Evolutionary conservation across 2,888 invertebrate genomes (phyloP).

Genomic region (Morpho helenor): DNA sequence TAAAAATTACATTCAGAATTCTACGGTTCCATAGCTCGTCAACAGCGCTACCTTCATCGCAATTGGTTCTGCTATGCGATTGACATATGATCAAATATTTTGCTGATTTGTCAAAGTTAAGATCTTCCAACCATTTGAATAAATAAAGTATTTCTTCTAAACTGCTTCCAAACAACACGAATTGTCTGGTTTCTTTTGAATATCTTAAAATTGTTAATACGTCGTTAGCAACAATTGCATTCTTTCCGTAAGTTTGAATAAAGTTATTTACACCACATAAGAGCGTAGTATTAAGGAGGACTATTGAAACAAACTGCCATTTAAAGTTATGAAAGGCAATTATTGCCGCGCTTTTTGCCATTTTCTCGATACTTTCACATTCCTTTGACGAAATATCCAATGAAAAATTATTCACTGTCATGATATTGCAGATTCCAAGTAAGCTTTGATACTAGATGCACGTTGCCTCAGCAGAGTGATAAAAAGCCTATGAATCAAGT

Average conservation of each 20-base stretch:
- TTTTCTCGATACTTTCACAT: slow-evolving; percentile 28
- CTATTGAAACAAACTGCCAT: slow-evolving; percentile 48
- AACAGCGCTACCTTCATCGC: slow-evolving; percentile 46
- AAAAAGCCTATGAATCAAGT: too few species aligned
- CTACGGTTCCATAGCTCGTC: slow-evolving; percentile 48
- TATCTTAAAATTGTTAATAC: slow-evolving; percentile 20
- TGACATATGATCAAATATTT: slow-evolving; percentile 54
- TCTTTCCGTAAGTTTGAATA: slow-evolving; percentile 42
- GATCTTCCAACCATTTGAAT: slow-evolving; percentile 40
- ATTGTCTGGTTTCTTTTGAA: slow-evolving; percentile 38
- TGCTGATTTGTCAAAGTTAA: slow-evolving; percentile 52
- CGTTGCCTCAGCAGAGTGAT: too few species aligned
- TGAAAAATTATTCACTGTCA: slow-evolving; percentile 11
- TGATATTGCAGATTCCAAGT: slow-evolving; percentile 6
- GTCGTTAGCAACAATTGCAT: slow-evolving; percentile 41
- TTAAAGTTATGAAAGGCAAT: slow-evolving; percentile 53
- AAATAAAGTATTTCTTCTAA: slow-evolving; percentile 37
- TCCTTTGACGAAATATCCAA: slow-evolving; percentile 10
- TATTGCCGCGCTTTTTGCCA: slow-evolving; percentile 46
- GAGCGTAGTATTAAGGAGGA: slow-evolving; percentile 49
- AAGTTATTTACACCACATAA: slow-evolving; percentile 45
- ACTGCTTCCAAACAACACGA: slow-evolving; percentile 46
- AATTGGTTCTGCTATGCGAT: slow-evolving; percentile 36
- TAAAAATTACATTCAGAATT: slow-evolving; percentile 51
- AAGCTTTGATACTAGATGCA: too few species aligned